Percentiles rank a stretch among this genome's conserved stretches.
These are phyloP conservation scores for Branchipolynoe longqiensis DNA, from an alignment of 2,888 invertebrate species.

Conservation along the genomic window DNA sequence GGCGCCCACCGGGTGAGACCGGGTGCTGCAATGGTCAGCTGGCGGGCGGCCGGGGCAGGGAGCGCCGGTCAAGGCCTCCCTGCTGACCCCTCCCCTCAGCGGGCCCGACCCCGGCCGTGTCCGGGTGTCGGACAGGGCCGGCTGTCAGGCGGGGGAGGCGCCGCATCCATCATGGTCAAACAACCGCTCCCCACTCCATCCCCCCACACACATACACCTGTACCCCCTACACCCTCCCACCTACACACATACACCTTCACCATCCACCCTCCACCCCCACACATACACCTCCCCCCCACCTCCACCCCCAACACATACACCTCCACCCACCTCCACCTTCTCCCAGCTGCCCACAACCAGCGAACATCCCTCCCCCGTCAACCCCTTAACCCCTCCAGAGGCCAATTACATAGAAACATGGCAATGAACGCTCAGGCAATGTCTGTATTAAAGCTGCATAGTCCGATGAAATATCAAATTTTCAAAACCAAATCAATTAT, in stretches of 20 bases:
- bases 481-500: no score
- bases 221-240: neutral
- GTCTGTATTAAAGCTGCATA: no score
- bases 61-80: neutral
- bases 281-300: neutral
- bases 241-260: neutral
- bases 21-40: neutral
- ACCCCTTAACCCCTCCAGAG: neutral
- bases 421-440: no score
- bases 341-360: neutral
- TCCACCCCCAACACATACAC: neutral
- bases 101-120: neutral
- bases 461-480: no score
- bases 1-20: slow-evolving; percentile 10
- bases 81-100: neutral
- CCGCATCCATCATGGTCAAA: slow-evolving; percentile 6
- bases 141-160: slow-evolving; percentile 8
- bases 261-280: neutral
- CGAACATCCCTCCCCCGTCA: neutral
- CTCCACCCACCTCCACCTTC: neutral
- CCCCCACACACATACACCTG: neutral
- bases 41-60: neutral
- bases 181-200: neutral
- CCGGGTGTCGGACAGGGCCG: neutral
- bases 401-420: no score